A percentile compares a stretch with the other conserved stretches of the same genome.
Evolutionary conservation across 2,113 vertebrate genomes (phyloP).

Genomic region (Eublepharis macularius): DNA sequence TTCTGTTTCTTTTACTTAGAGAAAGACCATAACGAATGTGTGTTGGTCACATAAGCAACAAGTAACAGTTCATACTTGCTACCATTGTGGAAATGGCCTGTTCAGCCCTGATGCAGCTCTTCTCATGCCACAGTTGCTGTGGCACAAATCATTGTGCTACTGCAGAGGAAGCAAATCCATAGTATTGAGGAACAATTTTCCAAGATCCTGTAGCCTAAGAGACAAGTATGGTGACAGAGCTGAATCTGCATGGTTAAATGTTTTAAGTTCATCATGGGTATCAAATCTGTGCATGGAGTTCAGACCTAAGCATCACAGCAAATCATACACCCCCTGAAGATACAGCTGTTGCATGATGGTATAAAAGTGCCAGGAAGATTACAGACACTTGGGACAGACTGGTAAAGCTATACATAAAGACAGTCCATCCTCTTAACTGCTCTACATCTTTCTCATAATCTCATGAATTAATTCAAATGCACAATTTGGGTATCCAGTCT

Average conservation of each 20-base stretch:
- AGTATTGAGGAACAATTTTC: neutral
- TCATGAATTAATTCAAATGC: neutral
- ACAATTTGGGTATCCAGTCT: neutral
- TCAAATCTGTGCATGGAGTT: neutral
- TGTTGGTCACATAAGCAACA: neutral
- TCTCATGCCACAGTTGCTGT: too few relatives aligned
- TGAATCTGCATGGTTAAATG: neutral
- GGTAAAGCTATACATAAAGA: neutral
- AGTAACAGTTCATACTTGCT: neutral
- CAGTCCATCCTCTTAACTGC: neutral
- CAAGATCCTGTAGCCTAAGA: neutral
- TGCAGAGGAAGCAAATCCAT: neutral
- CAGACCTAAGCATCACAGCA: neutral
- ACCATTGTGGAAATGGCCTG: too few relatives aligned
- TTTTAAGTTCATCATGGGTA: neutral
- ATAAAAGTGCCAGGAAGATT: neutral
- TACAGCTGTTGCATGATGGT: neutral
- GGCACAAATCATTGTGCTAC: neutral
- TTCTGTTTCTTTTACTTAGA: neutral
- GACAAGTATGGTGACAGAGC: neutral
- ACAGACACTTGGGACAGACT: neutral
- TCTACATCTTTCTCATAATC: neutral
- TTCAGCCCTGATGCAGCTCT: neutral
- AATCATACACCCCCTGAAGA: neutral
- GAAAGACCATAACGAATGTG: too few relatives aligned